phyloP scores from a whole-genome alignment of 1,140 invertebrate species.

The Sycophaga agraensis region DNA sequence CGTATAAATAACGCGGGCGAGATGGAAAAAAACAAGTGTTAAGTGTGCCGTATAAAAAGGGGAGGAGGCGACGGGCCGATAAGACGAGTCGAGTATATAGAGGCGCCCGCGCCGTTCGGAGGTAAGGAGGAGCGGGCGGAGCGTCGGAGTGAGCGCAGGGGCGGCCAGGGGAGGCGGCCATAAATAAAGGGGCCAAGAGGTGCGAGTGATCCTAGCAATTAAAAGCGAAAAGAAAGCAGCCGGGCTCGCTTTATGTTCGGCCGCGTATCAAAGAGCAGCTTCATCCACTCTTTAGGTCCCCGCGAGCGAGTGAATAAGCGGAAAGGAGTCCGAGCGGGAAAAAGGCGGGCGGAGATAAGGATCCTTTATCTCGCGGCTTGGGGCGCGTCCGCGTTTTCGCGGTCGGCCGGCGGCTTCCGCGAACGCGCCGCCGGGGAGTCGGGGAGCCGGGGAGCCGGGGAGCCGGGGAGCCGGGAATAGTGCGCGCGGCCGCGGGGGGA shows the following conservation, averaged over 20 bases:
- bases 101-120: too few species aligned
- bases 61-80: neutral
- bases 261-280: conserved; percentile 14
- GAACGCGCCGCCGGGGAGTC: conserved; percentile 18
- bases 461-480: too few species aligned
- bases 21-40: conserved; percentile 6
- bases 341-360: conserved; percentile 37
- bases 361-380: conserved; percentile 37
- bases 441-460: too few species aligned
- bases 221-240: conserved; percentile 30
- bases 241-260: conserved; percentile 36
- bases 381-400: conserved; percentile 14
- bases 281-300: conserved; percentile 8
- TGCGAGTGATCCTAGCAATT: conserved; percentile 19
- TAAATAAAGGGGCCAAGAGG: conserved; percentile 3
- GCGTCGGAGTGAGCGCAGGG: too few species aligned
- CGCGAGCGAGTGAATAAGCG: conserved; percentile 6
- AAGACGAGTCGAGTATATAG: neutral
- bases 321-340: too few species aligned
- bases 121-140: neutral
- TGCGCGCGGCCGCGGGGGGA: too few species aligned
- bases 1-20: neutral
- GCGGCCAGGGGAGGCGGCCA: neutral
- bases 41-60: conserved; percentile 11
- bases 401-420: neutral